Percentiles rank a stretch among this genome's conserved stretches.
Conservation (phyloP, 2,888 invertebrate genomes). For the Meghimatium bilineatum region DNA sequence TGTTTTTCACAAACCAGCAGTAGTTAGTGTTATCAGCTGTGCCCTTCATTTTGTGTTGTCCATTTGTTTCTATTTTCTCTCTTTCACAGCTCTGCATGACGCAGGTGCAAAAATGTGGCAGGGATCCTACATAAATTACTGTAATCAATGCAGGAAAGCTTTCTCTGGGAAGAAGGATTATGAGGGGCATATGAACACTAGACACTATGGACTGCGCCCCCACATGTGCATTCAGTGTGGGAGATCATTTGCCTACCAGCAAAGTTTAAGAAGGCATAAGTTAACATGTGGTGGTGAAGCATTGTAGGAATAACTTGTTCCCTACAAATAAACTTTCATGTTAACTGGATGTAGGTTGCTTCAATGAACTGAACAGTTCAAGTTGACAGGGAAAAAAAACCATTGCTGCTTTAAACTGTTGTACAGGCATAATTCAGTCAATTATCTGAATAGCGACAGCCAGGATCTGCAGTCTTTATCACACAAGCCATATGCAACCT, state of each 20-base stretch:
- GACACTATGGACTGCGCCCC: slow-evolving; percentile 38
- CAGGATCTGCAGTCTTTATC: no score
- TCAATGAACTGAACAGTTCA: not conserved
- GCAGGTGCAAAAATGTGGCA: slow-evolving; percentile 19
- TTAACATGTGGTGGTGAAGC: slow-evolving; percentile 11
- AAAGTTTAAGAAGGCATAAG: slow-evolving; percentile 29
- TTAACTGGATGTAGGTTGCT: not conserved
- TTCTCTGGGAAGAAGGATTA: slow-evolving; percentile 43
- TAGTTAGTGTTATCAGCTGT: not conserved
- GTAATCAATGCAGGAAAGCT: slow-evolving; percentile 33
- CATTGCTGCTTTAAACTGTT: no score
- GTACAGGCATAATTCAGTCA: no score
- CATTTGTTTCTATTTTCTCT: slow-evolving; percentile 14
- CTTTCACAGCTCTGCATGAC: slow-evolving; percentile 29
- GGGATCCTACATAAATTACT: slow-evolving; percentile 38
- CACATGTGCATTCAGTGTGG: slow-evolving; percentile 29
- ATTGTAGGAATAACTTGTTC: not conserved
- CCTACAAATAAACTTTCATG: not conserved
- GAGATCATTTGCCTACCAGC: slow-evolving; percentile 36
- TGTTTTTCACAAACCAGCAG: not conserved
- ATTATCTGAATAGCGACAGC: no score
- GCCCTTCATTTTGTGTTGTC: slow-evolving; percentile 6
- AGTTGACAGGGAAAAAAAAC: not conserved
- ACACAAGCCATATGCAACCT: no score
- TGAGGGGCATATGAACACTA: slow-evolving; percentile 40